Evolutionary conservation across 1,140 invertebrate genomes (phyloP).

Genomic region (Belonocnema kinseyi): DNA sequence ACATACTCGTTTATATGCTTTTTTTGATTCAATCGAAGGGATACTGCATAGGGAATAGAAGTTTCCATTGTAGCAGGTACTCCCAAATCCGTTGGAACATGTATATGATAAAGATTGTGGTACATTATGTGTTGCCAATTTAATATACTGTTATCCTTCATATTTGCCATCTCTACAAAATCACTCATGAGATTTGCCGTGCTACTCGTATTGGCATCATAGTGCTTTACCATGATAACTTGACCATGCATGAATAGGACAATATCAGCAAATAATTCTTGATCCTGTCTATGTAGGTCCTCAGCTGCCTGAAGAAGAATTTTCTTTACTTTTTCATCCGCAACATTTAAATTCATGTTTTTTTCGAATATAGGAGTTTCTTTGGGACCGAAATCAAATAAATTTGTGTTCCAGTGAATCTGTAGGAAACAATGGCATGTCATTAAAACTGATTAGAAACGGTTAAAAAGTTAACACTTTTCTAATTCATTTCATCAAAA

Average conservation of each 20-base stretch:
- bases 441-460: too few relatives aligned
- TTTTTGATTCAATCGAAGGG: constrained; percentile 47
- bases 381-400: too few relatives aligned
- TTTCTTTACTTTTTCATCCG: constrained; percentile 43
- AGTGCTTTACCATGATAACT: constrained; percentile 45
- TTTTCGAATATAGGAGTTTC: neutral
- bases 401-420: too few relatives aligned
- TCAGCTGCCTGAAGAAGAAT: constrained; percentile 39
- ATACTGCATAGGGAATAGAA: constrained; percentile 54
- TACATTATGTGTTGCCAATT: constrained; percentile 50
- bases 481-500: neutral
- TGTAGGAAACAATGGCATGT: too few relatives aligned
- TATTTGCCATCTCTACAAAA: neutral
- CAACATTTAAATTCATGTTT: constrained; percentile 16
- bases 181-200: constrained; percentile 35
- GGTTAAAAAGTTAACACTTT: too few relatives aligned
- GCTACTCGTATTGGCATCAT: constrained; percentile 36
- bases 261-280: constrained; percentile 51
- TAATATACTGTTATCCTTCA: neutral
- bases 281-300: constrained; percentile 38
- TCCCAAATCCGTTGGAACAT: constrained; percentile 71
- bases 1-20: constrained; percentile 30
- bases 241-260: constrained; percentile 49
- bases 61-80: constrained; percentile 64
- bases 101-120: constrained; percentile 55